These are phyloP conservation scores for Anoplophora glabripennis DNA, from an alignment of 1,140 invertebrate genomes.

Conservation along the genomic window DNA sequence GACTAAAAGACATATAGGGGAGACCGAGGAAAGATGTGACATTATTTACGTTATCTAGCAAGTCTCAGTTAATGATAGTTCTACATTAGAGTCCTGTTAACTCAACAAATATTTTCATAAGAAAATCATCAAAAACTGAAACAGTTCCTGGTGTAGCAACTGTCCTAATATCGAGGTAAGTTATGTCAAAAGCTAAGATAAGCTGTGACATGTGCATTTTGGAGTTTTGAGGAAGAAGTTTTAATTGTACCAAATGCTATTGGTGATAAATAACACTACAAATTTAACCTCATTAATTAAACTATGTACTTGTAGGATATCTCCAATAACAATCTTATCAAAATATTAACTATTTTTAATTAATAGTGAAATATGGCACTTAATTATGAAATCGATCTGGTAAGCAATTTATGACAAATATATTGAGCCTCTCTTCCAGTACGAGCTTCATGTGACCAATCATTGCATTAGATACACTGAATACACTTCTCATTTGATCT, in stretches of 20 bases:
- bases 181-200: conserved; percentile 1
- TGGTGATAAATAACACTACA: background rate
- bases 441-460: conserved; percentile 21
- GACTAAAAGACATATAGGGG: too few relatives aligned
- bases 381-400: too few relatives aligned
- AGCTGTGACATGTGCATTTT: conserved; percentile 8
- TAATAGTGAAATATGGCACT: too few relatives aligned
- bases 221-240: background rate
- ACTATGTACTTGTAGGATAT: background rate
- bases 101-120: background rate
- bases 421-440: conserved; percentile 13
- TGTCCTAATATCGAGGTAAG: conserved; percentile 10
- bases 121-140: conserved; percentile 8
- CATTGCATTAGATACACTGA: conserved; percentile 22
- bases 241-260: background rate
- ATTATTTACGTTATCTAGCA: background rate
- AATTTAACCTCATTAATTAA: background rate
- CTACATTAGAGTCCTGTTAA: background rate
- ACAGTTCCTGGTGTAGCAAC: conserved; percentile 2
- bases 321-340: conserved; percentile 11
- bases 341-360: too few relatives aligned
- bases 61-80: conserved; percentile 8
- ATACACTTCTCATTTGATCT: conserved; percentile 18
- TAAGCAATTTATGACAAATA: conserved; percentile 22
- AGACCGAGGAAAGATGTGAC: conserved; percentile 19